Percentiles rank a stretch among this genome's conserved stretches.
Conservation (phyloP, 2,888 invertebrate genomes). For the Lycophotia porphyrea region DNA sequence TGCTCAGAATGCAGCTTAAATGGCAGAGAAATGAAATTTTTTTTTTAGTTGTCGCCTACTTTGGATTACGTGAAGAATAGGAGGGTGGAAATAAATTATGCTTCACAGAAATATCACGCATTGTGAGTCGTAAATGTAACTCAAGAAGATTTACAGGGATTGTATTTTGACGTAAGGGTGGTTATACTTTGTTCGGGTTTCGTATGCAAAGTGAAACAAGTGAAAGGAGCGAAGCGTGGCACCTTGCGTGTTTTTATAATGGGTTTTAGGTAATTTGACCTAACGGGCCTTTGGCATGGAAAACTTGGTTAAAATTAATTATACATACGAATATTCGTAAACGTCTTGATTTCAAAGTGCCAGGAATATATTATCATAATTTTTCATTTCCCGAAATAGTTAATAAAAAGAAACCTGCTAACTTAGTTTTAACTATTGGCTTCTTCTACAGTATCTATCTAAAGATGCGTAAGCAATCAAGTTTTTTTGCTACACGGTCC, state of each 20-base stretch:
- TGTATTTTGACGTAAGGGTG: slow-evolving; percentile 50
- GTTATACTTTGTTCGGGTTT: slow-evolving; percentile 61
- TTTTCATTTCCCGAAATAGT: slow-evolving; percentile 3
- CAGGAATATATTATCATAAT: slow-evolving; percentile 31
- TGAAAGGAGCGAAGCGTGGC: slow-evolving; percentile 64
- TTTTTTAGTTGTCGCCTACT: slow-evolving; percentile 12
- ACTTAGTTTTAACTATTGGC: too few relatives aligned
- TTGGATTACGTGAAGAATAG: slow-evolving; percentile 20
- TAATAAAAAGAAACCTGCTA: neutral
- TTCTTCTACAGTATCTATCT: too few relatives aligned
- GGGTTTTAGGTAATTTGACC: slow-evolving; percentile 71
- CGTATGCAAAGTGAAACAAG: slow-evolving; percentile 72
- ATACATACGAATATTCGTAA: slow-evolving; percentile 60
- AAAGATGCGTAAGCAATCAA: too few relatives aligned
- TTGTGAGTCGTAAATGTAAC: slow-evolving; percentile 53
- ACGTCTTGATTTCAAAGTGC: slow-evolving; percentile 53
- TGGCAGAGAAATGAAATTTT: slow-evolving; percentile 11
- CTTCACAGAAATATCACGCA: slow-evolving; percentile 36
- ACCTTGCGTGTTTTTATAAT: slow-evolving; percentile 79
- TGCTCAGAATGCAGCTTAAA: slow-evolving; percentile 40
- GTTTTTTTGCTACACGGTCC: too few relatives aligned
- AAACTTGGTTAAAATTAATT: slow-evolving; percentile 71
- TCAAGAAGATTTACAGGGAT: slow-evolving; percentile 42
- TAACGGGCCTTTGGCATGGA: slow-evolving; percentile 73
- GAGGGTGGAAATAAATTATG: slow-evolving; percentile 27